Evolutionary conservation across 2,888 invertebrate species (phyloP).

Genomic region (Drosophila anomalata): DNA sequence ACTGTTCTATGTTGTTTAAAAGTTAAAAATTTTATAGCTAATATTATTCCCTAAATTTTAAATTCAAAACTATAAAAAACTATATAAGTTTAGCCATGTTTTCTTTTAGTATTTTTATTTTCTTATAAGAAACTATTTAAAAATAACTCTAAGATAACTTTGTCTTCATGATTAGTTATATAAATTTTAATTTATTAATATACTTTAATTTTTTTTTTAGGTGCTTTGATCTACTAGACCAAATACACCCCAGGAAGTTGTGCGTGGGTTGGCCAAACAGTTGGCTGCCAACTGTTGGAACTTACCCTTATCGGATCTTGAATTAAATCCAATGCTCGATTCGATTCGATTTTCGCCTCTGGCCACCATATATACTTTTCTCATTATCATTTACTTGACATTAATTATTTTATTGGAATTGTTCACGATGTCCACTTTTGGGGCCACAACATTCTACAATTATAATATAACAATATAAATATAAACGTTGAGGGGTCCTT

Average conservation of each 20-base stretch:
- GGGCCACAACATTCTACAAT: slow-evolving; percentile 7
- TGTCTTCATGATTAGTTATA: neutral
- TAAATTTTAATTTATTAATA: neutral
- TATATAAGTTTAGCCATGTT: neutral
- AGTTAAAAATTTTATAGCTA: too few species aligned
- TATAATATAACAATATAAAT: slow-evolving; percentile 33
- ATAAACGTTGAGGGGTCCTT: slow-evolving; percentile 18
- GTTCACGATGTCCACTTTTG: slow-evolving; percentile 25
- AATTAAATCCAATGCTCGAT: neutral
- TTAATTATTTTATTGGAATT: slow-evolving; percentile 38
- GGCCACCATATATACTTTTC: neutral
- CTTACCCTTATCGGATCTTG: slow-evolving; percentile 13
- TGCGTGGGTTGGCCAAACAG: slow-evolving; percentile 37
- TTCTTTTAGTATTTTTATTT: too few species aligned
- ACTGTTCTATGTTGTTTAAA: too few species aligned
- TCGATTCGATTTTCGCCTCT: neutral
- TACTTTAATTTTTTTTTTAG: neutral
- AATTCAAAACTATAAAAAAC: too few species aligned
- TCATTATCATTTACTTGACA: slow-evolving; percentile 32
- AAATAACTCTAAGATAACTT: too few species aligned
- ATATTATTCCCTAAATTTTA: too few species aligned
- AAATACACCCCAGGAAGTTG: slow-evolving; percentile 12
- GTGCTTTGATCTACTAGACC: slow-evolving; percentile 8
- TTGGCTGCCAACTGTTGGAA: slow-evolving; percentile 1
- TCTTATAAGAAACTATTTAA: too few species aligned